phyloP scores from a whole-genome alignment of 2,797 vertebrate species.

The Craterocephalus amniculus region DNA sequence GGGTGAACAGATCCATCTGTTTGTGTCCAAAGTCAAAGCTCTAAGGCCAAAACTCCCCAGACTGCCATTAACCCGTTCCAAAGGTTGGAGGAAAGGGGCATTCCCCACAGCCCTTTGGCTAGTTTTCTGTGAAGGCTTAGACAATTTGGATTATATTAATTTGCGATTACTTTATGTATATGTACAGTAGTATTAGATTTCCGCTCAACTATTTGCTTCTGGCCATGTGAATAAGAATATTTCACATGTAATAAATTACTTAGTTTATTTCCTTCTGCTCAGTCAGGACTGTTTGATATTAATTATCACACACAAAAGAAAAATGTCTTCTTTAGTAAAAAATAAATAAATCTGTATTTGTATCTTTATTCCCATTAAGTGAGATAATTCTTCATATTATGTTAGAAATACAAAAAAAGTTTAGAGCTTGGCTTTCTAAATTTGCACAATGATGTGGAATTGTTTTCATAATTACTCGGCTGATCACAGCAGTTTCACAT shows the following conservation, averaged over 20 bases:
- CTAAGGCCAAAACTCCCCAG: constrained; percentile 39
- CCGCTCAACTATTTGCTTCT: background rate
- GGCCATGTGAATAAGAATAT: background rate
- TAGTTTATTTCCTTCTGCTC: background rate
- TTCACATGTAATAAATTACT: background rate
- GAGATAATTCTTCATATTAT: background rate
- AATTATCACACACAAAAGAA: background rate
- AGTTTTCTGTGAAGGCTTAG: constrained; percentile 18
- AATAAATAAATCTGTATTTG: background rate
- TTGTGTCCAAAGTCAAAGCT: constrained; percentile 57
- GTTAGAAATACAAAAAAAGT: constrained; percentile 8
- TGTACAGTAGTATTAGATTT: constrained; percentile 21
- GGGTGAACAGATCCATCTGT: constrained; percentile 59
- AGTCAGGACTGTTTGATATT: background rate
- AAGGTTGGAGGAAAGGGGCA: constrained; percentile 12
- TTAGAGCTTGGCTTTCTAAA: constrained; percentile 21
- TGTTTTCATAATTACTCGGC: constrained; percentile 38
- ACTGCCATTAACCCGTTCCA: constrained; percentile 51
- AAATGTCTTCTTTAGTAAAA: background rate
- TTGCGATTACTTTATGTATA: constrained; percentile 21
- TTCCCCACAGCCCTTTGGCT: constrained; percentile 29
- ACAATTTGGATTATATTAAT: constrained; percentile 31
- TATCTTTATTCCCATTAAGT: background rate
- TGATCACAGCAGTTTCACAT: constrained; percentile 54
- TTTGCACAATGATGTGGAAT: constrained; percentile 27